These are phyloP conservation scores for Drosophila yooni DNA, from an alignment of 2,888 invertebrate genomes.

Conservation along the genomic window DNA sequence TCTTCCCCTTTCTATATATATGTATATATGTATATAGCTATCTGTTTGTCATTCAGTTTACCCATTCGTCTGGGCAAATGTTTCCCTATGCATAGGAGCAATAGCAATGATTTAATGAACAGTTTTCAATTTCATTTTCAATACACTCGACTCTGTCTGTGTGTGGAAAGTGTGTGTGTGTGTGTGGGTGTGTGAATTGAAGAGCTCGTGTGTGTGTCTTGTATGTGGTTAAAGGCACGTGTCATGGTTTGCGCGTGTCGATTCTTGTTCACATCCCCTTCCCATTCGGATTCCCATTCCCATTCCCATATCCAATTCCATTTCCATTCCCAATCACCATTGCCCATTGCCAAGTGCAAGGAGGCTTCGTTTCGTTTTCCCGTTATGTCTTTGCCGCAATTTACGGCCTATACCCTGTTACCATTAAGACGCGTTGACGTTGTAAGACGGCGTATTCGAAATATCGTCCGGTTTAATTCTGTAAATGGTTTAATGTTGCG, in stretches of 20 bases:
- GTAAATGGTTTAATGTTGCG: not conserved
- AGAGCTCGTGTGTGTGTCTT: constrained; percentile 20
- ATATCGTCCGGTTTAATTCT: not conserved
- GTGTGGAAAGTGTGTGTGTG: constrained; percentile 21
- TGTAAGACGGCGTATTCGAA: not conserved
- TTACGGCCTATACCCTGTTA: constrained; percentile 54
- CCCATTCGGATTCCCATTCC: constrained; percentile 23
- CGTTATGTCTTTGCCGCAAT: constrained; percentile 61
- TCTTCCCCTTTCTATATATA: not conserved
- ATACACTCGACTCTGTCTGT: constrained; percentile 35
- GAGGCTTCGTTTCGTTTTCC: constrained; percentile 60
- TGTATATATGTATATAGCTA: constrained; percentile 1
- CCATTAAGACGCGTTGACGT: not conserved
- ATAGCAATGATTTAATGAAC: constrained; percentile 71
- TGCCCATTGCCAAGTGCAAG: constrained; percentile 59
- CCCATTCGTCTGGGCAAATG: constrained; percentile 43
- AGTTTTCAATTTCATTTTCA: constrained; percentile 80
- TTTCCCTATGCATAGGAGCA: constrained; percentile 29
- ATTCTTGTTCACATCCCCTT: constrained; percentile 31
- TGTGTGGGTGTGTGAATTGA: constrained; percentile 6
- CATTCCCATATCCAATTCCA: constrained; percentile 40
- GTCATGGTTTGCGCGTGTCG: constrained; percentile 69
- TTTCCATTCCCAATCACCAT: constrained; percentile 34
- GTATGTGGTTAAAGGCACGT: constrained; percentile 69
- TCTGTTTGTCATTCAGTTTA: constrained; percentile 42